A percentile compares a stretch with the other conserved stretches of the same genome.
Evolutionary conservation across 2,888 invertebrate genomes (phyloP).

Genomic region (Zele albiditarsus): DNA sequence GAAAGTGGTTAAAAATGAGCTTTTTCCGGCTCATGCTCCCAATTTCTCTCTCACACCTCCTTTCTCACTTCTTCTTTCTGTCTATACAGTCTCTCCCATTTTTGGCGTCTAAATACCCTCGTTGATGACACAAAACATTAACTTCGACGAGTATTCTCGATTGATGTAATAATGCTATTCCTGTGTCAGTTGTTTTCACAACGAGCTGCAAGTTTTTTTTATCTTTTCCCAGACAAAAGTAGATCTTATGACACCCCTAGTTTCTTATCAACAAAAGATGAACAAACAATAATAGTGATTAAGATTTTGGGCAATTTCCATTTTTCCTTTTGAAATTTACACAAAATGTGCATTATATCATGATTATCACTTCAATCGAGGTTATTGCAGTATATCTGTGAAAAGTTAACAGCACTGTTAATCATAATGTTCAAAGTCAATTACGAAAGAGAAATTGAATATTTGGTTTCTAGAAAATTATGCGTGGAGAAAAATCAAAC

Average conservation of each 20-base stretch:
- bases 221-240: too few species aligned
- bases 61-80: too few species aligned
- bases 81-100: conserved; percentile 14
- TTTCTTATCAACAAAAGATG: too few species aligned
- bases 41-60: conserved; percentile 12
- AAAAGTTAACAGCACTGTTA: neutral
- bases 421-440: neutral
- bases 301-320: too few species aligned
- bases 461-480: too few species aligned
- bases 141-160: conserved; percentile 64
- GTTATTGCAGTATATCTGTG: neutral
- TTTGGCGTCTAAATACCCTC: conserved; percentile 55
- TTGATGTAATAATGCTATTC: conserved; percentile 45
- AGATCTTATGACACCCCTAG: too few species aligned
- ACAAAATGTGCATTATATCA: too few species aligned
- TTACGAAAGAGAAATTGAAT: neutral
- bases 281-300: too few species aligned
- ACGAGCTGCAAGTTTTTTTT: conserved; percentile 7
- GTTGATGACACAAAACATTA: conserved; percentile 58
- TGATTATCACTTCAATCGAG: neutral
- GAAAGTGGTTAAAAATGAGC: conserved; percentile 19
- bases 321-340: too few species aligned
- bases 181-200: conserved; percentile 38
- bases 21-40: conserved; percentile 44
- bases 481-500: neutral